A percentile compares a stretch with the other conserved stretches of the same genome.
Conservation (phyloP, 2,888 invertebrate species). For the Drosophila engyochracea region DNA sequence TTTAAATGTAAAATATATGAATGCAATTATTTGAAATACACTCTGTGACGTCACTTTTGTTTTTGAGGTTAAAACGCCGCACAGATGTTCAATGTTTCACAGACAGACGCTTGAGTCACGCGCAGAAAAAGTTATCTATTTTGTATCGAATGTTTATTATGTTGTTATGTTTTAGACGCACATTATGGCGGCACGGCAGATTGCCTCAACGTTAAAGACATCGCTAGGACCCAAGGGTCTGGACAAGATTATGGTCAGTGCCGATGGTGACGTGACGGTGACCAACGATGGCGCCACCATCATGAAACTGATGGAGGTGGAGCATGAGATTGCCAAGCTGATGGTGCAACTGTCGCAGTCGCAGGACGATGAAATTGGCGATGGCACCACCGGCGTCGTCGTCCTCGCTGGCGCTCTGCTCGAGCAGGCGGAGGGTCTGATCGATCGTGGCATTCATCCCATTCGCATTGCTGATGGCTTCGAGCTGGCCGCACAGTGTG, state of each 20-base stretch:
- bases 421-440: constrained; percentile 96
- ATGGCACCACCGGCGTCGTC: constrained; percentile 99
- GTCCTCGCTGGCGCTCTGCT: constrained; percentile 93
- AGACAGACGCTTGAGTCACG: constrained; percentile 73
- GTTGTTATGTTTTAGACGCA: constrained; percentile 91
- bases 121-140: constrained; percentile 40
- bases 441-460: constrained; percentile 99
- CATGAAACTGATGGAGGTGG: constrained; percentile 99
- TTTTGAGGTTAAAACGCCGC: constrained; percentile 80
- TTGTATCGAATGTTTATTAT: not conserved
- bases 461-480: constrained; percentile 99
- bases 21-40: constrained; percentile 1
- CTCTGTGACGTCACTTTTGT: constrained; percentile 42
- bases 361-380: constrained; percentile 99
- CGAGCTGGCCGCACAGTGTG: constrained; percentile 97
- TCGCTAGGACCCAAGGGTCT: constrained; percentile 98
- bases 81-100: constrained; percentile 63
- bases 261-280: constrained; percentile 98
- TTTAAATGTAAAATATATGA: not conserved
- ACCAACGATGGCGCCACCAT: constrained; percentile 99
- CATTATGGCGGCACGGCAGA: constrained; percentile 97
- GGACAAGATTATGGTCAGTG: constrained; percentile 98
- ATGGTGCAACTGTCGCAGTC: constrained; percentile 99
- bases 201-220: constrained; percentile 95
- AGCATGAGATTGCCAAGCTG: constrained; percentile 98